A percentile compares a stretch with the other conserved stretches of the same genome.
These are phyloP conservation scores for Stichopus chloronotus DNA, from an alignment of 35 echinoderm and acorn worm genomes.

Conservation along the genomic window DNA sequence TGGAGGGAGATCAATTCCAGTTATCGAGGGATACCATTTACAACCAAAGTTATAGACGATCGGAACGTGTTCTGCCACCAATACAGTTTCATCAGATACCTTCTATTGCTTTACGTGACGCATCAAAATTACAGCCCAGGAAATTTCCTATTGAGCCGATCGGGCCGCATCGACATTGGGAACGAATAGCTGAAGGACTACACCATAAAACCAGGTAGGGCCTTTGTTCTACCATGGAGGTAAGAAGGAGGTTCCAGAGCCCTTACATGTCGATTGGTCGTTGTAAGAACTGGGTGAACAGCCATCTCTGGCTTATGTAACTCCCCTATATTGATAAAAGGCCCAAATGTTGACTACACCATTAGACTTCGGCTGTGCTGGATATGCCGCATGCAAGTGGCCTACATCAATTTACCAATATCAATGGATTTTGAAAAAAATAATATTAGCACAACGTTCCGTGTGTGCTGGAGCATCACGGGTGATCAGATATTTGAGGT, in stretches of 20 bases:
- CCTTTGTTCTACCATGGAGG: background rate
- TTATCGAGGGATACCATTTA: conserved; percentile 50
- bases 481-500: too few species aligned
- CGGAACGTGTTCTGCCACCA: conserved; percentile 54
- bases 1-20: conserved; percentile 54
- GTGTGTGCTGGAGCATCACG: too few species aligned
- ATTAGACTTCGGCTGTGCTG: too few species aligned
- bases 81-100: conserved; percentile 85
- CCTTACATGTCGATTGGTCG: background rate
- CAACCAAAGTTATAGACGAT: conserved; percentile 55
- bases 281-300: background rate
- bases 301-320: too few species aligned
- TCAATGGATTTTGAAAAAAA: too few species aligned
- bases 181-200: conserved; percentile 64
- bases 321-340: too few species aligned
- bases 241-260: background rate
- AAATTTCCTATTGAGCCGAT: conserved; percentile 89
- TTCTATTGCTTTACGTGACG: conserved; percentile 67
- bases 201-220: conserved; percentile 70
- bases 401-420: too few species aligned
- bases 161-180: conserved; percentile 72
- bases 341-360: too few species aligned
- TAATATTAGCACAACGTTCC: too few species aligned
- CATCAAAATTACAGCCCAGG: conserved; percentile 70
- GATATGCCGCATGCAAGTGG: too few species aligned